Base-by-base conservation (phyloP, 2,113 vertebrate species). In the Hypomesus transpacificus region DNA sequence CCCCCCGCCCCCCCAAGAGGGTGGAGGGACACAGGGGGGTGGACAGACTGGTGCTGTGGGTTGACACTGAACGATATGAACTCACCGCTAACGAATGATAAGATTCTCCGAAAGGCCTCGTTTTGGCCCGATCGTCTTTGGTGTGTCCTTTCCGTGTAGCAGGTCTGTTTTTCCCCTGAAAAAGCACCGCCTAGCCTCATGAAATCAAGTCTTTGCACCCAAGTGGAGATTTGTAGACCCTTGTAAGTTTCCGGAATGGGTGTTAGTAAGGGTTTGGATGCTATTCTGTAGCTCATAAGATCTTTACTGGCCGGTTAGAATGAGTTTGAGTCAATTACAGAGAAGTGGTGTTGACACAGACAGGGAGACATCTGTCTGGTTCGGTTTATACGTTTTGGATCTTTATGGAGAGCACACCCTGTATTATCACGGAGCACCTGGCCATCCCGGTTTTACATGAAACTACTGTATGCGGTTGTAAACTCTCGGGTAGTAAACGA, bases 281-380 rank as follows among this genome's bases (percentile, higher is more conserved):
- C 39, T 46, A 0, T 46, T 13, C 39, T 46, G 39, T 46, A 46
- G 7, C 39, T 7, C 39, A 13, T 46, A 46, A 46, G 39, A 46
- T 46, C 39, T 46, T 46, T 46, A 20, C 57, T 71, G 53, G 31
- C 28, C 56, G 31, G 59, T 71, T 26, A 71, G 53, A 20, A 24
- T 57, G 21, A 13, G 17, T 59, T 63, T 73, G n/a, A 26, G 16
- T 68, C 13, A 51, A 21, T 24, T 56, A 34, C 11, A 22, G 28
- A 18, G 46, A 63, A 64, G 50, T 24, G 14, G 14, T 76, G 56
- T 75, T 70, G 51, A 22, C 59, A 76, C 51, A 76, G 53, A 72
- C 70, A 57, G 17, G 65, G 28, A 54, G 16, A 21, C 34, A 31
- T 26, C 61, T 62, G 66, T 64, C 50, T 57, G 52, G 21, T n/a